phyloP scores from a whole-genome alignment of 1,140 invertebrate species.

The Phortica variegata region DNA sequence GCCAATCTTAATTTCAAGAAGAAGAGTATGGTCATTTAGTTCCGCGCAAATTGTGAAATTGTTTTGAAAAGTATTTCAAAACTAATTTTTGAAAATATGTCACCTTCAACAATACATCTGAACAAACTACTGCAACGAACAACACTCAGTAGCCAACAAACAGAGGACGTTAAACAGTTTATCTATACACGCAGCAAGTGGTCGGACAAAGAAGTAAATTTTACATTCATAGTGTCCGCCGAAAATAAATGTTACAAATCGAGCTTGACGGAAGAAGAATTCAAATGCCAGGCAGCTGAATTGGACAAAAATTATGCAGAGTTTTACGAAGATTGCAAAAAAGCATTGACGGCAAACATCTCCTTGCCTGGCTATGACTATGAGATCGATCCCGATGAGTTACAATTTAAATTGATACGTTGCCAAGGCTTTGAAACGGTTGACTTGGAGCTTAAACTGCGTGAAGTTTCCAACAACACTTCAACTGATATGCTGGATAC shows the following conservation, averaged over 20 bases:
- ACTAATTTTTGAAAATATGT: too few relatives aligned
- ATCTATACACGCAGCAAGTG: slow-evolving; percentile 30
- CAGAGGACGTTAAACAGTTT: slow-evolving; percentile 30
- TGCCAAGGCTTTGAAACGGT: slow-evolving; percentile 35
- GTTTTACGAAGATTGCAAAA: slow-evolving; percentile 29
- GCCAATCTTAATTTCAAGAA: too few relatives aligned
- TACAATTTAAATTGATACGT: slow-evolving; percentile 30
- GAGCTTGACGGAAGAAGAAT: slow-evolving; percentile 23
- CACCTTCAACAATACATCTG: too few relatives aligned
- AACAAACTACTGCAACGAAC: too few relatives aligned
- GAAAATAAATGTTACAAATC: slow-evolving; percentile 21
- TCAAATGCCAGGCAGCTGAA: slow-evolving; percentile 21
- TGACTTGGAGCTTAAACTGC: slow-evolving; percentile 25
- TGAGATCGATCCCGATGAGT: slow-evolving; percentile 16
- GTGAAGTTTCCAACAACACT: slow-evolving; percentile 16
- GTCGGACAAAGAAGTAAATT: slow-evolving; percentile 30
- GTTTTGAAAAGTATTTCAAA: too few relatives aligned
- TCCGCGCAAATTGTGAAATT: too few relatives aligned
- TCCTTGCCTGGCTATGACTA: slow-evolving; percentile 32
- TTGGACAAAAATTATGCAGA: slow-evolving; percentile 18
- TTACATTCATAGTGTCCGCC: slow-evolving; percentile 13
- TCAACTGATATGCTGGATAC: slow-evolving; percentile 26
- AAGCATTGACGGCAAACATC: slow-evolving; percentile 29
- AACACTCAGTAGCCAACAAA: too few relatives aligned
- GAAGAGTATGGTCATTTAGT: too few relatives aligned